phyloP scores from a whole-genome alignment of 2,797 vertebrate genomes.

The Gymnothorax javanicus region DNA sequence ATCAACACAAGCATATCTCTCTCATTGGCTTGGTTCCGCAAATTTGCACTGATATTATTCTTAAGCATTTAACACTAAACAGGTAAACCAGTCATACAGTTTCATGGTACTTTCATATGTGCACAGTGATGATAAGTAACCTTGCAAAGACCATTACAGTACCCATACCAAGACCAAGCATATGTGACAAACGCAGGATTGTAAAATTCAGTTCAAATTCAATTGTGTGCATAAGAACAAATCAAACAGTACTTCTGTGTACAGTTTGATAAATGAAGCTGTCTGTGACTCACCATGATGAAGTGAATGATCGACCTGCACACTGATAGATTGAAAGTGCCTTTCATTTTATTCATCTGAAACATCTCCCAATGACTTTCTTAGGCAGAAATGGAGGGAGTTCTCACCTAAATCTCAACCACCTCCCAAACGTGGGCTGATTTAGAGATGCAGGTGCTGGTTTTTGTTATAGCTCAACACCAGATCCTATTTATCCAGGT shows the following conservation, averaged over 20 bases:
- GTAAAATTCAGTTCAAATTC: neutral
- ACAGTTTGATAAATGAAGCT: conserved; percentile 9
- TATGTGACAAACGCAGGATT: neutral
- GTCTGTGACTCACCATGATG: neutral
- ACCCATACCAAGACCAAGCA: neutral
- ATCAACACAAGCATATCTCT: neutral
- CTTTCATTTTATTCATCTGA: neutral
- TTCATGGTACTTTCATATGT: neutral
- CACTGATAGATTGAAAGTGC: neutral
- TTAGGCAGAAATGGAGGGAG: neutral
- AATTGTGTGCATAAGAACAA: conserved; percentile 1
- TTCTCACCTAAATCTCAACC: neutral
- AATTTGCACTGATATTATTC: neutral
- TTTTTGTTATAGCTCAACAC: too few species aligned
- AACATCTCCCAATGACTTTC: neutral
- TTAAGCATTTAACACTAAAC: neutral
- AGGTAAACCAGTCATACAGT: neutral
- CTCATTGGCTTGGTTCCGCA: neutral
- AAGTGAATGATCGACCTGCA: neutral
- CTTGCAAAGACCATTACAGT: neutral
- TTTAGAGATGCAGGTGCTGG: too few species aligned
- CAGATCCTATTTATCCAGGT: too few species aligned
- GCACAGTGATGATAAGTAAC: neutral
- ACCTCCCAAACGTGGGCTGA: neutral
- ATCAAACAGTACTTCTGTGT: neutral